Conservation (phyloP, 2,888 invertebrate genomes). For the Torymus aiolomorphi region DNA sequence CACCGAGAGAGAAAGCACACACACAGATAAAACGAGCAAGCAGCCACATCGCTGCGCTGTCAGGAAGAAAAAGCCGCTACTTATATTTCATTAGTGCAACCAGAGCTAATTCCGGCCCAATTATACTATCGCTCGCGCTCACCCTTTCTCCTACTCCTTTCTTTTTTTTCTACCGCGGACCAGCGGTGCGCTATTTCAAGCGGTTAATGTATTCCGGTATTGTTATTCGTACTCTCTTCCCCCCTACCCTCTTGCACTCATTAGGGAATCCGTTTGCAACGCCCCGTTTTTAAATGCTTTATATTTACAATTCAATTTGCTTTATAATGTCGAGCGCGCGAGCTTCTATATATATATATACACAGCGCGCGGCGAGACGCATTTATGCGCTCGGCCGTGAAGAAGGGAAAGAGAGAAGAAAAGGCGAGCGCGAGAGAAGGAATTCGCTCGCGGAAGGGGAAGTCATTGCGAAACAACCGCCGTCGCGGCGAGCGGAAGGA, state of each 20-base stretch:
- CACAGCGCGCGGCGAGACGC: slow-evolving; percentile 2
- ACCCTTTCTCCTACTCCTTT: slow-evolving; percentile 44
- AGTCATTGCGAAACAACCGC: slow-evolving; percentile 16
- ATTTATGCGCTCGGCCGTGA: slow-evolving; percentile 4
- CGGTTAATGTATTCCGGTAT: slow-evolving; percentile 68
- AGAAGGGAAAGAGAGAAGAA: slow-evolving; percentile 31
- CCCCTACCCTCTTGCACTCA: slow-evolving; percentile 58
- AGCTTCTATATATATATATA: neutral
- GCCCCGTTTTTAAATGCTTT: slow-evolving; percentile 68
- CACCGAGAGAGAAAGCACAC: slow-evolving; percentile 16
- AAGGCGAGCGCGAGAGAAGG: slow-evolving; percentile 15
- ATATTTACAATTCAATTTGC: slow-evolving; percentile 72
- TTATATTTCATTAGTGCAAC: slow-evolving; percentile 62
- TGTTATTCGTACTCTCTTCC: slow-evolving; percentile 67
- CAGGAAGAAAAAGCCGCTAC: slow-evolving; percentile 50
- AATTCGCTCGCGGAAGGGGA: neutral
- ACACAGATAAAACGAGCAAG: slow-evolving; percentile 9
- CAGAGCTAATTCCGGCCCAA: slow-evolving; percentile 62
- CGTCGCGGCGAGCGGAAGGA: slow-evolving; percentile 44
- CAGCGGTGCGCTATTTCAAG: slow-evolving; percentile 60
- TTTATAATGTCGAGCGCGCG: slow-evolving; percentile 60
- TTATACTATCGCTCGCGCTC: slow-evolving; percentile 61
- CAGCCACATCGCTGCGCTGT: neutral
- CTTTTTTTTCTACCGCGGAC: slow-evolving; percentile 16
- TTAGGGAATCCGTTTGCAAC: slow-evolving; percentile 68